phyloP scores from a whole-genome alignment of 2,113 vertebrate species.

The Apaloderma vittatum region DNA sequence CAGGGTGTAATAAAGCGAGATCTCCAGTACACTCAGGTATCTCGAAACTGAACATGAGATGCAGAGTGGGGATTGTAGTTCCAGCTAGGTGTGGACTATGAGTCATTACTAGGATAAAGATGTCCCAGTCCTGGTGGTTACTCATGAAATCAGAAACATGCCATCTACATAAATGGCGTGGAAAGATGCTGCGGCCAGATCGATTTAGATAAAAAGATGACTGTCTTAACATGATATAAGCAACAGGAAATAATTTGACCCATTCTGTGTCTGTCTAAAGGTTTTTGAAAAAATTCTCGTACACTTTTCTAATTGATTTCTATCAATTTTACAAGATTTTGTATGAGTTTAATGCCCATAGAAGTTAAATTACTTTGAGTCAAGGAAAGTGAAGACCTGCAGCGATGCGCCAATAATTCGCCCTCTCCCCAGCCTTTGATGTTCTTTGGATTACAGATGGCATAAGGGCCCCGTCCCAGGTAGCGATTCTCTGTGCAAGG shows the following conservation, averaged over 20 bases:
- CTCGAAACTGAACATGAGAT: neutral
- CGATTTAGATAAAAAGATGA: neutral
- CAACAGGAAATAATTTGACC: neutral
- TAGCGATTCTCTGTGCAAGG: neutral
- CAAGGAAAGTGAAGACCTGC: neutral
- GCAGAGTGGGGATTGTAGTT: neutral
- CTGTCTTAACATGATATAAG: neutral
- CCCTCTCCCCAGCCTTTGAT: neutral
- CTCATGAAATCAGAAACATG: neutral
- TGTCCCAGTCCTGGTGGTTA: neutral
- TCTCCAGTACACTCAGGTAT: neutral
- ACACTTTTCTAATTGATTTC: neutral
- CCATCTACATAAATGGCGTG: neutral
- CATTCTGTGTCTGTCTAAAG: neutral
- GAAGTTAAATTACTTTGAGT: neutral
- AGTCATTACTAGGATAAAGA: neutral
- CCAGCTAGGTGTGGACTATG: neutral
- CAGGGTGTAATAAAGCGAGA: neutral
- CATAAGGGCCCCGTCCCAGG: neutral
- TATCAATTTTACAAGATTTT: neutral
- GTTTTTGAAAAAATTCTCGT: neutral
- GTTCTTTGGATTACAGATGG: neutral
- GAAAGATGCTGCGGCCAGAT: neutral
- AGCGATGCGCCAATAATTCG: neutral
- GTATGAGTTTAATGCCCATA: neutral